Conservation (phyloP, 2,113 vertebrate genomes). For the Donacobius atricapilla region DNA sequence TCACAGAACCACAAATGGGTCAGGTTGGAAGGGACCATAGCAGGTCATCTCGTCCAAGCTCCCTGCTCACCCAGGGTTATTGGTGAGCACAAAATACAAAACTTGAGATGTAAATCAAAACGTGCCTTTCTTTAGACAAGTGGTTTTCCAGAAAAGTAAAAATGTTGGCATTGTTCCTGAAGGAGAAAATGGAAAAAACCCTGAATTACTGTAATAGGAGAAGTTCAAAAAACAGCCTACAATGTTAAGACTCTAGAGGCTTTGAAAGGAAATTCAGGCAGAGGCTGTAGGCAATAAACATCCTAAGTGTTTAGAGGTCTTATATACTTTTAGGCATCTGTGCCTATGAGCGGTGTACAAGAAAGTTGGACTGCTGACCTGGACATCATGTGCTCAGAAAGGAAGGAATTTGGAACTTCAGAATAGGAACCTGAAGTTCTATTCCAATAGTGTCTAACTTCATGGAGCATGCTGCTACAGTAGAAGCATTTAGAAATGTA, state of each 20-base stretch:
- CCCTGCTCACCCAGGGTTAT: background rate
- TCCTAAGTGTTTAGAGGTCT: background rate
- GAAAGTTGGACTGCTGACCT: background rate
- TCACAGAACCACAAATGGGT: background rate
- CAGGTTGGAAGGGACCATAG: background rate
- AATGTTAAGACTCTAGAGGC: background rate
- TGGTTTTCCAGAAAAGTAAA: background rate
- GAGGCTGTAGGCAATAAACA: background rate
- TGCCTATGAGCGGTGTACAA: background rate
- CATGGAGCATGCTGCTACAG: background rate
- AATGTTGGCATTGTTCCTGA: background rate
- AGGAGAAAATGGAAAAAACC: background rate
- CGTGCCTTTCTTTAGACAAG: background rate
- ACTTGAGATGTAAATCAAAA: background rate
- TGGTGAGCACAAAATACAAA: background rate
- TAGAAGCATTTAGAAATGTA: background rate
- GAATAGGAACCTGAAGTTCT: background rate
- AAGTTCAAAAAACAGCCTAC: background rate
- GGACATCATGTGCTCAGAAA: background rate
- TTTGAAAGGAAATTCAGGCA: background rate
- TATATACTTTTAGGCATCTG: background rate
- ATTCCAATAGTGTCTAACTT: background rate
- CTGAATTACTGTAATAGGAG: background rate
- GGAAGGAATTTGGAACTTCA: background rate
- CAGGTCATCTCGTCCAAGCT: accelerated